A percentile compares a stretch with the other conserved stretches of the same genome.
These are phyloP conservation scores for Clepsis dumicolana DNA, from an alignment of 2,888 invertebrate species.

Conservation along the genomic window DNA sequence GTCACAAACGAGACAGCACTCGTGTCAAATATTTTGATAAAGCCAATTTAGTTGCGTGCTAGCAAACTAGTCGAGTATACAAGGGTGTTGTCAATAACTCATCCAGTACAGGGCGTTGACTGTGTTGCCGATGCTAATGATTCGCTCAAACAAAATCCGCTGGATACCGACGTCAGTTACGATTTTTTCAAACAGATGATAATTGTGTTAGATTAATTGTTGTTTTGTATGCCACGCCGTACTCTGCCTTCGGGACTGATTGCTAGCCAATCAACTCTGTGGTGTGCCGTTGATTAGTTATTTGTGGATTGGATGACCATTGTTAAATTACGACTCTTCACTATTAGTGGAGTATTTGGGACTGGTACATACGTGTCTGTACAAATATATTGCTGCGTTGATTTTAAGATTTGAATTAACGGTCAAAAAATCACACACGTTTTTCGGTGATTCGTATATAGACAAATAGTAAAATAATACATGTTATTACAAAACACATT, in stretches of 20 bases:
- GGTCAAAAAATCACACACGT: too few relatives aligned
- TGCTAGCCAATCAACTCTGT: slow-evolving; percentile 22
- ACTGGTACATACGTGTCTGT: too few relatives aligned
- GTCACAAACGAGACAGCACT: background rate
- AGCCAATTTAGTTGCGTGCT: background rate
- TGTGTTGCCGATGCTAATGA: slow-evolving; percentile 14
- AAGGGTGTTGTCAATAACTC: background rate
- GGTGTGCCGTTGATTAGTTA: slow-evolving; percentile 19
- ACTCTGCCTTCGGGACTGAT: slow-evolving; percentile 13
- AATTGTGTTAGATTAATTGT: slow-evolving; percentile 42
- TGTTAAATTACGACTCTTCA: background rate
- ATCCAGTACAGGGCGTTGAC: slow-evolving; percentile 15
- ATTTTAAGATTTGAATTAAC: too few relatives aligned
- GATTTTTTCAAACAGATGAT: slow-evolving; percentile 28
- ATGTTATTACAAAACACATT: too few relatives aligned
- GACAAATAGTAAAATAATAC: too few relatives aligned
- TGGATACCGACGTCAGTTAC: slow-evolving; percentile 19
- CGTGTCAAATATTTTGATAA: background rate
- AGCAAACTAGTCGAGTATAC: background rate
- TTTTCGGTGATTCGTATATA: too few relatives aligned
- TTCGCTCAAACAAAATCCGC: slow-evolving; percentile 21
- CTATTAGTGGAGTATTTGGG: background rate
- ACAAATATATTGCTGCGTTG: too few relatives aligned
- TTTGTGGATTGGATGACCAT: background rate
- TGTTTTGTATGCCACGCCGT: slow-evolving; percentile 23